Evolutionary conservation across 2,888 invertebrate genomes (phyloP).

Genomic region (Gymnoscelis rufifasciata): DNA sequence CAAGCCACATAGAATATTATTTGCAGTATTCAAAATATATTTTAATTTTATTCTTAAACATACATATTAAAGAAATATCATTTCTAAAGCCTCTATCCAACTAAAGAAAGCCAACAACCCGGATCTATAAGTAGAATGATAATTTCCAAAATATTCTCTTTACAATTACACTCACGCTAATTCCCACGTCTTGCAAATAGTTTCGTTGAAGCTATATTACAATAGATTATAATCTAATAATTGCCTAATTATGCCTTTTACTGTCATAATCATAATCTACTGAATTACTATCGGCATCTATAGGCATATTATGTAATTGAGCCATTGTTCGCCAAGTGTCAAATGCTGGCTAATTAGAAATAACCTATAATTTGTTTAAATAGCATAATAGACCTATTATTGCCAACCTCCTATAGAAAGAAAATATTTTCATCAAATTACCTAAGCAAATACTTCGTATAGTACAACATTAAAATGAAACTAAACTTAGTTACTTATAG

Average conservation of each 20-base stretch:
- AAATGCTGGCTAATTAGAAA: background rate
- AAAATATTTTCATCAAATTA: too few relatives aligned
- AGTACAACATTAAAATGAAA: too few relatives aligned
- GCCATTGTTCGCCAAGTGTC: conserved; percentile 37
- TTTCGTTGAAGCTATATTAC: conserved; percentile 34
- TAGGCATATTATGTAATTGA: conserved; percentile 38
- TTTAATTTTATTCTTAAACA: too few relatives aligned
- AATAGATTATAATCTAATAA: conserved; percentile 63
- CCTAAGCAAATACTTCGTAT: too few relatives aligned
- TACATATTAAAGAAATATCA: too few relatives aligned
- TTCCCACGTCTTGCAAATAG: conserved; percentile 26
- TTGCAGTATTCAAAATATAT: too few relatives aligned
- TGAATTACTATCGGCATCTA: conserved; percentile 52
- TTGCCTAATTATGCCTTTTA: conserved; percentile 64
- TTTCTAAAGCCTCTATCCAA: too few relatives aligned
- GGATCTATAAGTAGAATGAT: background rate
- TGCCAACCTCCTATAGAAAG: too few relatives aligned
- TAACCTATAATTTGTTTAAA: background rate
- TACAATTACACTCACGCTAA: background rate
- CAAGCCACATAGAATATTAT: too few relatives aligned
- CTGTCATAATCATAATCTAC: conserved; percentile 69
- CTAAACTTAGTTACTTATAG: too few relatives aligned
- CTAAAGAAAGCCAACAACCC: background rate
- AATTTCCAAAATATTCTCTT: background rate
- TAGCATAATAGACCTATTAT: background rate